phyloP scores from a whole-genome alignment of 2,113 vertebrate species.

The Eidolon helvum region DNA sequence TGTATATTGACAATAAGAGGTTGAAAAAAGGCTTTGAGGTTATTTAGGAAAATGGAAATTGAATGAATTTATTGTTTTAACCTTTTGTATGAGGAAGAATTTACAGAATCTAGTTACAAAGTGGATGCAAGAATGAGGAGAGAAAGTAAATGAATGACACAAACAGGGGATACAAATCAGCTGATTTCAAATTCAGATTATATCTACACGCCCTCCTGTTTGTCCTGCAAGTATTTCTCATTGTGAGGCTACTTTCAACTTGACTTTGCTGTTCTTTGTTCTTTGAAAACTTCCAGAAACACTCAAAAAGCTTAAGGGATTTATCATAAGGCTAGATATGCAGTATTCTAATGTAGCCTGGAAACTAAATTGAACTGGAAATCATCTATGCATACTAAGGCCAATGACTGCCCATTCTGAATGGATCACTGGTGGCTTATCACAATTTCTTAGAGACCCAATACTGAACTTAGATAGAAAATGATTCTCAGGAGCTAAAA shows the following conservation, averaged over 20 bases:
- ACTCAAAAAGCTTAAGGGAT: not conserved
- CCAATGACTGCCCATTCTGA: not conserved
- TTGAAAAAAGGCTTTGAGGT: not conserved
- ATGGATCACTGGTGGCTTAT: conserved; percentile 23
- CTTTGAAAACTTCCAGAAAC: conserved; percentile 44
- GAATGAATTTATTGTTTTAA: conserved; percentile 13
- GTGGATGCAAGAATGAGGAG: not conserved
- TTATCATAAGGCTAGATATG: not conserved
- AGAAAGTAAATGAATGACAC: not conserved
- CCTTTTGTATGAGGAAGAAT: not conserved
- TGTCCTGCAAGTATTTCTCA: not conserved
- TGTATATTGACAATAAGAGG: not conserved
- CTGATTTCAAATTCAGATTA: not conserved
- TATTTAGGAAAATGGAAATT: conserved; percentile 10
- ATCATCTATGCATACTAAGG: not conserved
- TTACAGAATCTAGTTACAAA: not conserved
- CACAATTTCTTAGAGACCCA: not conserved
- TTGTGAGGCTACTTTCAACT: not conserved
- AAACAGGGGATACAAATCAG: not conserved
- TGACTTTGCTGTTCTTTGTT: conserved; percentile 4
- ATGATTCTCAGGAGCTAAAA: not conserved
- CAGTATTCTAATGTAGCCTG: not conserved
- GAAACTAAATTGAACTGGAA: conserved; percentile 37
- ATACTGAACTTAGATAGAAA: conserved; percentile 10
- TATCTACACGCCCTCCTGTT: not conserved